A percentile compares a stretch with the other conserved stretches of the same genome.
These are phyloP conservation scores for Enteromius argenteus DNA, from an alignment of 2,797 vertebrate genomes.

Conservation along the genomic window DNA sequence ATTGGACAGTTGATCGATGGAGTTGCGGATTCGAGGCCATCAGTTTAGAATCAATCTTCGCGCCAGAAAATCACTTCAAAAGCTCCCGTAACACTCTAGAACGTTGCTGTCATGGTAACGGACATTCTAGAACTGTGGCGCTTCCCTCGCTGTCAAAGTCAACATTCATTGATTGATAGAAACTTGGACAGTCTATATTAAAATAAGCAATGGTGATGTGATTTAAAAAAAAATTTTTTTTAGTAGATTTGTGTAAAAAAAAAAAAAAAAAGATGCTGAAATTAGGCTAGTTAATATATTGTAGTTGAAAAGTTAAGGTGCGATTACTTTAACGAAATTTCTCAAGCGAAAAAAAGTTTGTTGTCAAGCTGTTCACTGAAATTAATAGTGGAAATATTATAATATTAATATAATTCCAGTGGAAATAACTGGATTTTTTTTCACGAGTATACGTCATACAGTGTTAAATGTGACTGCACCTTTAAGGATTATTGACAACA, in stretches of 20 bases:
- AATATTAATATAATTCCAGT: not conserved
- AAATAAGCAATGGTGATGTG: not conserved
- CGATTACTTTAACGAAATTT: not conserved
- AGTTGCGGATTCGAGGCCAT: constrained; percentile 10
- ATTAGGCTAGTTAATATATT: too few species aligned
- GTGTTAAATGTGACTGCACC: not conserved
- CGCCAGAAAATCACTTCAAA: constrained; percentile 11
- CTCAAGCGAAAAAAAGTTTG: not conserved
- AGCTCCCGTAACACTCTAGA: constrained; percentile 23
- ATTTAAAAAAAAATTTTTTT: too few species aligned
- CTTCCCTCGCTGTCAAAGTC: not conserved
- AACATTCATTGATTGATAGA: not conserved
- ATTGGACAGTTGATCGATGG: constrained; percentile 34
- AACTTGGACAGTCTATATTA: not conserved
- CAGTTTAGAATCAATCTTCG: constrained; percentile 23
- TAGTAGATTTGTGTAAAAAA: not conserved
- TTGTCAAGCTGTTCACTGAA: not conserved
- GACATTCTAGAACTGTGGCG: not conserved
- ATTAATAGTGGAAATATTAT: too few species aligned
- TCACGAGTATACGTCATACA: not conserved
- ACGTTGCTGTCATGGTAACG: constrained; percentile 8
- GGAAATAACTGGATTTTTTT: not conserved
- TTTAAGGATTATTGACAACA: not conserved
- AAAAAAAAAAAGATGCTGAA: not conserved
- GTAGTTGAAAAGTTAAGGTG: not conserved